phyloP scores from a whole-genome alignment of 1,140 invertebrate species.

The Temnothorax nylanderi region DNA sequence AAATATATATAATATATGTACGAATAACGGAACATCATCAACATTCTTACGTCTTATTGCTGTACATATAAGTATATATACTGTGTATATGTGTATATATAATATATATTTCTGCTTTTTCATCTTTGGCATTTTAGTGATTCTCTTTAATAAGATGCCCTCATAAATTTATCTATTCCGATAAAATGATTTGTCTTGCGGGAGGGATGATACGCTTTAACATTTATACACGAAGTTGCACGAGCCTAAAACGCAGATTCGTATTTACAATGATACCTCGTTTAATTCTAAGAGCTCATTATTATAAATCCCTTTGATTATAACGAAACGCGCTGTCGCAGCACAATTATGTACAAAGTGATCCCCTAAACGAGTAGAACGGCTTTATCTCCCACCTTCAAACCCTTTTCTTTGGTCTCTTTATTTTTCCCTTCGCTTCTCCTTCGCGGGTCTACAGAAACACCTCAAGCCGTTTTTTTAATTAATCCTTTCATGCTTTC shows the following conservation, averaged over 20 bases:
- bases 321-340: conserved; percentile 40
- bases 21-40: conserved; percentile 5
- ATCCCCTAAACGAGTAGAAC: conserved; percentile 48
- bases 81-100: conserved; percentile 7
- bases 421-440: conserved; percentile 13
- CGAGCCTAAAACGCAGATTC: conserved; percentile 20
- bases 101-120: conserved; percentile 24
- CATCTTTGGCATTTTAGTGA: conserved; percentile 51
- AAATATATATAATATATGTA: conserved; percentile 14
- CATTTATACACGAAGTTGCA: conserved; percentile 57
- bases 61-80: conserved; percentile 21
- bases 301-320: conserved; percentile 56
- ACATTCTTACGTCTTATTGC: conserved; percentile 34
- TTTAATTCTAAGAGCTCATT: conserved; percentile 29
- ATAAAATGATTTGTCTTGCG: conserved; percentile 45
- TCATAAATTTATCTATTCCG: conserved; percentile 23
- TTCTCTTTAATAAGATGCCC: conserved; percentile 11
- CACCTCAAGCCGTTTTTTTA: background rate
- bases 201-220: conserved; percentile 44
- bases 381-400: conserved; percentile 2
- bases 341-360: conserved; percentile 56
- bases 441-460: background rate
- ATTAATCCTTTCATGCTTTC: background rate
- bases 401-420: conserved; percentile 37
- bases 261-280: conserved; percentile 46